A percentile compares a stretch with the other conserved stretches of the same genome.
phyloP scores from a whole-genome alignment of 1,140 invertebrate genomes.

The Drosophila obscura region DNA sequence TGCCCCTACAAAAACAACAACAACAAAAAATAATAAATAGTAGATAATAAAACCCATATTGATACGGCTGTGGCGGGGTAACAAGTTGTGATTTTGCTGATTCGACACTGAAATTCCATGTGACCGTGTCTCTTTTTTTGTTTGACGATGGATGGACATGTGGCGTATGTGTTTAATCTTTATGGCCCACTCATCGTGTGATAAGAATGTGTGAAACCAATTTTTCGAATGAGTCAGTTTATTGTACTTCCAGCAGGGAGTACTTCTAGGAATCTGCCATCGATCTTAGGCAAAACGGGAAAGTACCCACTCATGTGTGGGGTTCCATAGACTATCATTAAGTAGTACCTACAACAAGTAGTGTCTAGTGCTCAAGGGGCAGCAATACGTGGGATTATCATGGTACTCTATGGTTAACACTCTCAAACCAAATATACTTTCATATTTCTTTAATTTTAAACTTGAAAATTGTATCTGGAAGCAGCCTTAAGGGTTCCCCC shows the following conservation, averaged over 20 bases:
- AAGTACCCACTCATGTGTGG: not conserved
- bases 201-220: constrained; percentile 32
- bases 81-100: constrained; percentile 45
- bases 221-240: constrained; percentile 27
- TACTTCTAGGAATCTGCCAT: constrained; percentile 36
- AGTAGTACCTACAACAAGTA: not conserved
- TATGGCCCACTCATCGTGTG: constrained; percentile 40
- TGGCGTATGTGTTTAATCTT: constrained; percentile 21
- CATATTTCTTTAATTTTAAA: too few relatives aligned
- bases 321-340: not conserved
- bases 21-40: not conserved
- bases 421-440: too few relatives aligned
- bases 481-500: too few relatives aligned
- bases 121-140: constrained; percentile 31
- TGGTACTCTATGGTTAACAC: too few relatives aligned
- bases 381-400: too few relatives aligned
- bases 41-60: constrained; percentile 25
- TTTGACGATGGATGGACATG: constrained; percentile 39
- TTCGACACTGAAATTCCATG: constrained; percentile 35
- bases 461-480: too few relatives aligned
- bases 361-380: too few relatives aligned
- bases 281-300: not conserved
- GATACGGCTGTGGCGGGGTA: constrained; percentile 15
- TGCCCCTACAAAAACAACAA: not conserved
- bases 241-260: not conserved